These are phyloP conservation scores for Laticauda laticaudata DNA, from an alignment of 2,113 vertebrate genomes.

Conservation along the genomic window DNA sequence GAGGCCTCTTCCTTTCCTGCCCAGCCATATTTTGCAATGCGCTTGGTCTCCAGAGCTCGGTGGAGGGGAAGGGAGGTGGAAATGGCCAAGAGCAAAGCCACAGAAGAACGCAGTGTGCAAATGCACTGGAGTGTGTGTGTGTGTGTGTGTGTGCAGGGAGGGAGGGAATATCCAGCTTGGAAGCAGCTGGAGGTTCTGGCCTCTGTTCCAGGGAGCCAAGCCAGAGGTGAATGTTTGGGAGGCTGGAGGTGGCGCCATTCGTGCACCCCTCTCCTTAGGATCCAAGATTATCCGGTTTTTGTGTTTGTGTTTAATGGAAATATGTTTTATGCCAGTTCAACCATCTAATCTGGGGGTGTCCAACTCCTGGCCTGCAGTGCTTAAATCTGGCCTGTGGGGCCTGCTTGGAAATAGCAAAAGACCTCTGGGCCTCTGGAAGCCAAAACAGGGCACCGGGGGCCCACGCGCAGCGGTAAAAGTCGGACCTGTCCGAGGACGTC, in stretches of 20 bases:
- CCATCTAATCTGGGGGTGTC: neutral
- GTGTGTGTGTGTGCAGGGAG: neutral
- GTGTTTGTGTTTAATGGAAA: no score
- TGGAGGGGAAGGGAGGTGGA: neutral
- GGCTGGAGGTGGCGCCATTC: neutral
- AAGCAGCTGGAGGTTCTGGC: neutral
- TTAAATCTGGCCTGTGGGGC: no score
- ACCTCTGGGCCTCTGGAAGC: no score
- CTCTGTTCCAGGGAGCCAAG: neutral
- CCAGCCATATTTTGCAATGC: neutral
- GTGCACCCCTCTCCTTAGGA: neutral
- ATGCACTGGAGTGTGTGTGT: neutral
- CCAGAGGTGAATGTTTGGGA: neutral
- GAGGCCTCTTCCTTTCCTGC: conserved; percentile 1
- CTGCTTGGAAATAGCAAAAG: no score
- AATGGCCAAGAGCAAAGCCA: neutral
- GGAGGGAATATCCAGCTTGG: neutral
- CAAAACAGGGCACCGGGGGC: no score
- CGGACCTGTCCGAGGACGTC: no score
- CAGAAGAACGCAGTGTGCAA: neutral
- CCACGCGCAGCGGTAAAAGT: no score
- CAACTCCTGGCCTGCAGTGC: no score
- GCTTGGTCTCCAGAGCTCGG: neutral
- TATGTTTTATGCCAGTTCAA: neutral
- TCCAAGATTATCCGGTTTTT: neutral